Conservation (phyloP, 2,888 invertebrate genomes). For the Linnaemya vulpina region DNA sequence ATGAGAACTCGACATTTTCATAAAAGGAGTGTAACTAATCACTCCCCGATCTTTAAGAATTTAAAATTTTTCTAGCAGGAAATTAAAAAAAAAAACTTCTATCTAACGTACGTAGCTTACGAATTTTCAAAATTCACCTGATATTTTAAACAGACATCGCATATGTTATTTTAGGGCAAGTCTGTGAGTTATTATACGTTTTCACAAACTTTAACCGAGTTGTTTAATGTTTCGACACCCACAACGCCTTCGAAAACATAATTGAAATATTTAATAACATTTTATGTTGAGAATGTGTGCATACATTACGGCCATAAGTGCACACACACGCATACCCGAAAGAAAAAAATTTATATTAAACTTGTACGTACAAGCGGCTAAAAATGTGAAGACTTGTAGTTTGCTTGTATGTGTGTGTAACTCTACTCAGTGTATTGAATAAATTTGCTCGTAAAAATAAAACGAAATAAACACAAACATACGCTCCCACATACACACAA, state of each 20-base stretch:
- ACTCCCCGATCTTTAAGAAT: no score
- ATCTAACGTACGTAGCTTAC: no score
- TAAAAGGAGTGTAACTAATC: no score
- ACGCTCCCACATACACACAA: neutral
- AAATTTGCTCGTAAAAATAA: constrained; percentile 20
- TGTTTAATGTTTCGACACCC: constrained; percentile 79
- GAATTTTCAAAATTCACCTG: no score
- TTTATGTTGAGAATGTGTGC: constrained; percentile 38
- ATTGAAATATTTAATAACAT: constrained; percentile 73
- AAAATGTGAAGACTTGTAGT: neutral
- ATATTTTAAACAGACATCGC: no score
- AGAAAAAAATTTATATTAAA: neutral
- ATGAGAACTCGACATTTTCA: no score
- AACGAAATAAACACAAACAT: neutral
- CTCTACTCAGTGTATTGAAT: constrained; percentile 40
- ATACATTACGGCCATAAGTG: neutral
- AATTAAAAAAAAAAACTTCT: no score
- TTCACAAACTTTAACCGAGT: constrained; percentile 55
- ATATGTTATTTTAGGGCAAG: neutral
- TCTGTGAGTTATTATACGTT: neutral
- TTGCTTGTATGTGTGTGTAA: constrained; percentile 1
- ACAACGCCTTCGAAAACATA: constrained; percentile 63
- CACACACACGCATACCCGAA: neutral
- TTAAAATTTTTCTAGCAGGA: no score
- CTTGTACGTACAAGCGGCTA: neutral